Base-by-base conservation (phyloP, 2,797 vertebrate genomes). In the Trematomus bernacchii region DNA sequence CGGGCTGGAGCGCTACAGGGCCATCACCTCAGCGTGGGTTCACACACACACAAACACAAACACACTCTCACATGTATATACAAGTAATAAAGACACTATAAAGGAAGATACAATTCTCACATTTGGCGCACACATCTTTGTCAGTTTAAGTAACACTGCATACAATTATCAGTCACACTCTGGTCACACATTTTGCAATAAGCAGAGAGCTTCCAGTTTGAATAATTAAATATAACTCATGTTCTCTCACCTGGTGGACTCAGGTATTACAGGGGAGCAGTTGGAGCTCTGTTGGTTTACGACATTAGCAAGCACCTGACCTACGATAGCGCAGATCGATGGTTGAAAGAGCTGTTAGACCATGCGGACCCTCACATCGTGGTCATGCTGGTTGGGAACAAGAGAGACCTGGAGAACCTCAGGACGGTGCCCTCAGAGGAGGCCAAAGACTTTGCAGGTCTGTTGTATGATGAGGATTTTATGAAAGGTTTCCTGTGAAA, bases 21-120 rank as follows among this genome's bases (percentile, higher is more conserved):
- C 98, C 81, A 99, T 99, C 89, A 99, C 98, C 77, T 99, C 98
- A 0, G 98, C 98, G 98, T 99, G 93, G 92, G 98, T 96, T 30
- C 50, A 75, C 72, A 51, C 67, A 70, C 59, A 48, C 30, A 72
- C 69, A 76, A 51, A 63, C 43, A 72, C 33, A 50, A 46, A 62
- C 54, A 71, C 16, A 75, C 71, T 47, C 70, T 76, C 42, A 68
- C 30, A 30, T 30, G 33, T 37, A 50, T 11, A 42, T 1, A 59
- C 15, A 12, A 61, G 12, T 58, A 53, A 71, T 46, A 73, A 10
- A 69, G 33, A 33, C 30, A 55, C 14, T 2, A 37, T 57, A 13
- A 59, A 37, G 48, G 40, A 19, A 3, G 15, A 46, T 6, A 12
- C 37, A 73, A 19, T 13, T 16, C 13, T 64, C n/a, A 23, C 16